Base-by-base conservation (phyloP, 2,888 invertebrate genomes). In the Heliconius hortense region DNA sequence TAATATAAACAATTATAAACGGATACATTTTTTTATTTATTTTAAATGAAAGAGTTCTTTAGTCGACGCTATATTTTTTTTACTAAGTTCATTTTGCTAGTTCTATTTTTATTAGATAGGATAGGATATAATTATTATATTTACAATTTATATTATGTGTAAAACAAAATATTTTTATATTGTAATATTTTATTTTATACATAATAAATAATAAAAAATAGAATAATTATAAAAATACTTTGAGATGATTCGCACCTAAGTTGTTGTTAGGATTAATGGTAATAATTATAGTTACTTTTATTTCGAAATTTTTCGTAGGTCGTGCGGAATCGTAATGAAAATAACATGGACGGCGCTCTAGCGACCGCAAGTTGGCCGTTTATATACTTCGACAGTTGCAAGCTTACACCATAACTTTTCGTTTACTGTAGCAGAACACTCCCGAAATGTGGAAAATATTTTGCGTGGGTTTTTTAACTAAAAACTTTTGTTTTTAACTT, bases 261-360 rank as follows among this genome's bases (percentile, higher is more conserved):
- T 64, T 39, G 39, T 26, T 4, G 24, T 10, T 21, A 43, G 43
- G 63, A 3, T n/a, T n/a, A 60, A 24, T 11, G 56, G 2, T 56
- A 15, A 60, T 74, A 72, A 78, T 77, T 78, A 74, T 72, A 60
- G 73, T 71, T 75, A 75, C 75, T 77, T 79, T 78, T 77, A 80
- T 90, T 87, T 88, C 89, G 86, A 86, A 84, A 92, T 88, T 87
- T 64, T 85, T 87, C 81, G 84, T 82, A 82, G 83, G 82, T 91
- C 91, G 92, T 92, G 91, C 86, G 76, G 80, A 78, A 81, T 83
- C 80, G 78, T 90, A 90, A 91, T 90, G 90, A 89, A 89, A 88
- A 89, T 87, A 84, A 82, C 79, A 79, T 79, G 83, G 88, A 86
- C 85, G 87, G 82, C 73, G 78, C 79, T 73, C 79, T 82, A 82